Evolutionary conservation across 2,113 vertebrate genomes (phyloP), one percentile per base, ranked within the genome.

Genomic region (Gnathonemus echidnorhynchus): DNA sequence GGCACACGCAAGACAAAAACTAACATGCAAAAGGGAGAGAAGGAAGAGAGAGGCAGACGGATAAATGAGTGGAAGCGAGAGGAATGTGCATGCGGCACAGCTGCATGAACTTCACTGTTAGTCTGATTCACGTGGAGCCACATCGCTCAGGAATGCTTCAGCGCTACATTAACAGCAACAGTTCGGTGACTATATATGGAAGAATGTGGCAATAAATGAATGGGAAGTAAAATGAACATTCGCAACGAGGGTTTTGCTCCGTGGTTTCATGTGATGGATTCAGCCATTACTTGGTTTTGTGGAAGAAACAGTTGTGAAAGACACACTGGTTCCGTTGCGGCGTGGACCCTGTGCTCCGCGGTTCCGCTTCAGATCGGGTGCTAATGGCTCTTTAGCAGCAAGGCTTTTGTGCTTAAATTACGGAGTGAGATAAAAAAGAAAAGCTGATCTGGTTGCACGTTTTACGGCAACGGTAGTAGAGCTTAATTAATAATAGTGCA

Each of bases 41-140:
- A 35, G 50, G 91, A 90, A 93, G 90, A 91, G 93, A 52, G 62
- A 91, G 90, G 50, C 91, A 86, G 93, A 31, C 0, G 2, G 48
- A 35, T 35, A 39, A 91, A 52, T 21, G 31, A 58, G 92, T 89
- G 27, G 35, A 89, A 85, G 89, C 80, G 45, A 90, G 90, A 83
- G 91, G 90, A 93, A 92, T 90, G 94, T 93, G 96, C 97, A 94
- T 92, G 93, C 95, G 94, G 90, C 89, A 92, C 94, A 39, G 89
- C 89, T 89, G 93, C 90, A 77, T 31, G 42, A 94, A 96, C 96
- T 95, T 35, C 94, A 86, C 91, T 92, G 96, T 97, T 97, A 97
- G 89, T 93, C 90, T 77, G 62, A 89, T 77, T 90, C 90, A 46
- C 86, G 6, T 31, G 88, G 89, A n/a, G 66, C 27, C 31, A 19